Evolutionary conservation across 2,113 vertebrate species (phyloP), one percentile per base, ranked within the genome.

Genomic region (Peromyscus leucopus): DNA sequence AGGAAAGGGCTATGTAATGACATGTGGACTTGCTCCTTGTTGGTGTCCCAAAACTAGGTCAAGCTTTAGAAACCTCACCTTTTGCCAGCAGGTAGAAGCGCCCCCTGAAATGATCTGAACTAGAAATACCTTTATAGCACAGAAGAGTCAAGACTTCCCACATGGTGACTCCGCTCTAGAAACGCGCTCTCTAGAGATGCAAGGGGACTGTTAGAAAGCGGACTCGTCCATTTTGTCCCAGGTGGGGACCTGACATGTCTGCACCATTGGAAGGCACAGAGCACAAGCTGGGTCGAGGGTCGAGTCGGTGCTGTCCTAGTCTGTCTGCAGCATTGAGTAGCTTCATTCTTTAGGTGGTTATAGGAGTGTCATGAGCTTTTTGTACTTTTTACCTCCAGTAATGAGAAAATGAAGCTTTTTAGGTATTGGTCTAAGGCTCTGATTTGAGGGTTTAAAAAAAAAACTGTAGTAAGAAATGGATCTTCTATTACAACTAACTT

Each of bases 121-220:
- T 51, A 71, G 76, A 91, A 90, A 98, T 98, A 98, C 98, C 99
- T 99, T 98, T 99, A 96, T 98, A 98, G 97, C 96, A 97, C 93
- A 98, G 94, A 98, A 97, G 97, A 82, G 61, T 28, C n/a, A 97
- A 92, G 91, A 96, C 96, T 96, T 97, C 96, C 65, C 36, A 36
- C 92, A 93, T 97, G 89, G 93, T 97, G 97, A 97, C 96, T 97
- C 96, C 96, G n/a, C 97, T 97, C 8, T 90, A 98, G 96, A 98
- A 98, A 97, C 93, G 95, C 63, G 82, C 96, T 97, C 96, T 98
- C 97, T 98, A 96, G 96, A 98, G 96, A 98, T 89, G 94, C 91
- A 93, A 36, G 96, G 97, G 97, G 97, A 86, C 61, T 91, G 91
- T 61, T 31, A 69, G 69, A 94, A 97, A 87, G 95, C 91, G 93